Evolutionary conservation across 1,140 invertebrate genomes (phyloP).

Genomic region (Trigoniulus corallinus): DNA sequence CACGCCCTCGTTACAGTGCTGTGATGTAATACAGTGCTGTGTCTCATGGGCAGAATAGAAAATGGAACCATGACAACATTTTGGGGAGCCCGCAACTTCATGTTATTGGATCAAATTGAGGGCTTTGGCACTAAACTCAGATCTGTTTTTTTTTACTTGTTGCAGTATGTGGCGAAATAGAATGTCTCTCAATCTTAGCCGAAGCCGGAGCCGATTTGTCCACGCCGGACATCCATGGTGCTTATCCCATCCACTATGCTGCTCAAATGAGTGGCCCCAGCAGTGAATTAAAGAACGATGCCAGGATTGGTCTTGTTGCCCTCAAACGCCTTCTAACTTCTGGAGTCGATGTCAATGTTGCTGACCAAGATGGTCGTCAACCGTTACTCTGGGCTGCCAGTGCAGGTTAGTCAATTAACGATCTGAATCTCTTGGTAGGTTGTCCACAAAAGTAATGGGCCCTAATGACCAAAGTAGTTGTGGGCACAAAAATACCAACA

Average conservation of each 20-base stretch:
- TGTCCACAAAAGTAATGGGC: neutral
- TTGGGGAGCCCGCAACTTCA: too few relatives aligned
- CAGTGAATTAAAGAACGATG: slow-evolving; percentile 40
- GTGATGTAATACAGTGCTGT: too few relatives aligned
- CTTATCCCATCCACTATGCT: slow-evolving; percentile 90
- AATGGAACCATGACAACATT: too few relatives aligned
- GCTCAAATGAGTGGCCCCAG: slow-evolving; percentile 83
- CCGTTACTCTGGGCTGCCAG: slow-evolving; percentile 93
- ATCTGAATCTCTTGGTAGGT: neutral
- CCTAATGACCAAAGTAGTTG: too few relatives aligned
- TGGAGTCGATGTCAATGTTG: slow-evolving; percentile 60
- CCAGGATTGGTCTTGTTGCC: slow-evolving; percentile 47
- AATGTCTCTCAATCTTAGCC: slow-evolving; percentile 65
- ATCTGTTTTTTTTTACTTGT: slow-evolving; percentile 13
- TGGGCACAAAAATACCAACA: neutral
- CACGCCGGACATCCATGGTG: slow-evolving; percentile 79
- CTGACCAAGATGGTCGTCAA: slow-evolving; percentile 78
- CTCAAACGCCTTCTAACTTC: slow-evolving; percentile 51
- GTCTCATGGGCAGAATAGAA: too few relatives aligned
- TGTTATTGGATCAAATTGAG: too few relatives aligned
- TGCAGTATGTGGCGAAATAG: slow-evolving; percentile 74
- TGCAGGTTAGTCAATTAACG: slow-evolving; percentile 40
- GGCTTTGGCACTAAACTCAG: too few relatives aligned
- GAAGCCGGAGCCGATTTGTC: slow-evolving; percentile 64
- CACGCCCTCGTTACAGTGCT: too few relatives aligned